Base-by-base conservation (phyloP, 1,140 invertebrate species). In the Bicyclus anynana region DNA sequence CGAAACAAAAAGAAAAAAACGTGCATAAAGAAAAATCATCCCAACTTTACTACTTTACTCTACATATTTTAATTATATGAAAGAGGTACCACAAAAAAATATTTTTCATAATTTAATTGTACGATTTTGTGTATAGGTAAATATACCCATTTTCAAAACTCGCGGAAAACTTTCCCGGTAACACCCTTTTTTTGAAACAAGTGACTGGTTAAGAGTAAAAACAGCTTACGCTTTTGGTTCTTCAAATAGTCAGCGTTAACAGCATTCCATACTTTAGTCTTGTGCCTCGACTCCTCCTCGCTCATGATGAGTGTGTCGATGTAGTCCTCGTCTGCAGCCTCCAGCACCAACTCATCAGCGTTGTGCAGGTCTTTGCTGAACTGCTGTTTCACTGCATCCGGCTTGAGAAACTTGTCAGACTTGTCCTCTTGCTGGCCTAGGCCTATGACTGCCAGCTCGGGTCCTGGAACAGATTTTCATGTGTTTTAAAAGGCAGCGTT, bases 251-350 rank as follows among this genome's bases (percentile, higher is more conserved):
- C 93, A 17, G 93, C 94, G 85, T 98, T 97, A 0, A 96, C 87
- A 74, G 92, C 92, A 62, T 94, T 93, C 97, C 97, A 99, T 53
- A 97, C 81, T 47, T 89, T 90, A 5, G 94, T 93, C 89, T 98
- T 98, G 23, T 92, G 90, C 47, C 91, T 81, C 1, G 94, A 91
- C 86, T 98, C 97, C 55, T 93, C 90, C 17, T 94, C 93, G 1
- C 91, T 93, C 90, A 99, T 93, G 37, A 99, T 95, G 69, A 98
- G 95, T 46, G 92, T 92, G 76, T 97, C 94, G 10, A 99, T 90
- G 89, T 99, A 97, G 17, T 93, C 96, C 75, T 99, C 97, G 74
- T 98, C 96, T 70, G 98, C 96, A 72, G 97, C 95, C 18, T 97
- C 91, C 44, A 97, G 86, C 70, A 94, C 90, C n/a, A 98, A 85